A percentile compares a stretch with the other conserved stretches of the same genome.
These are phyloP conservation scores for Drosophila emarginata DNA, from an alignment of 2,888 invertebrate species.

Conservation along the genomic window DNA sequence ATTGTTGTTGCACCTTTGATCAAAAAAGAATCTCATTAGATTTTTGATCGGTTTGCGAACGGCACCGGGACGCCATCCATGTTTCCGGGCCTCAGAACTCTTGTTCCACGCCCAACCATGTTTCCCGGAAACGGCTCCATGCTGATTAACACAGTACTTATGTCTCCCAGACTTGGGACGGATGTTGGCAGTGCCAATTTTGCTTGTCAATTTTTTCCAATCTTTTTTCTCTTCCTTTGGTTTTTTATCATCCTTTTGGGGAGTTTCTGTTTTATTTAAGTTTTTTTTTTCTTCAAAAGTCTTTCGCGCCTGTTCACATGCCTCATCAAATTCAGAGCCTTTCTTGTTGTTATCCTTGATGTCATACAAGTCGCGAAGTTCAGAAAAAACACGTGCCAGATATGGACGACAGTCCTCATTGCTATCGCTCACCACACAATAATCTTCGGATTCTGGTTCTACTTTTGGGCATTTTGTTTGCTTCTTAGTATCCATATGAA, in stretches of 20 bases:
- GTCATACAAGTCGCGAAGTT: conserved; percentile 76
- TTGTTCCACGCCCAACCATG: conserved; percentile 88
- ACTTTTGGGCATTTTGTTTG: conserved; percentile 31
- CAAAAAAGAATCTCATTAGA: conserved; percentile 79
- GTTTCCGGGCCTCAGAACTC: conserved; percentile 52
- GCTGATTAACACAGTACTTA: conserved; percentile 37
- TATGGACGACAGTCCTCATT: conserved; percentile 72
- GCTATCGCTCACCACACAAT: conserved; percentile 46
- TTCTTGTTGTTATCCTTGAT: conserved; percentile 58
- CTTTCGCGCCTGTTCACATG: conserved; percentile 38
- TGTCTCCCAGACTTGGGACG: conserved; percentile 27
- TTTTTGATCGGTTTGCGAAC: conserved; percentile 78
- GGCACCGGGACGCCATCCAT: conserved; percentile 81
- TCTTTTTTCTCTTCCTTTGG: not conserved
- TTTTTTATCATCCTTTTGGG: not conserved
- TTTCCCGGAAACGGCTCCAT: conserved; percentile 83
- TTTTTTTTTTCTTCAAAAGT: not conserved
- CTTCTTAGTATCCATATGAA: conserved; percentile 42
- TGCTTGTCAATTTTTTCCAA: not conserved
- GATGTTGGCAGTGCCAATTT: not conserved
- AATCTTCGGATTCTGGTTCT: conserved; percentile 53
- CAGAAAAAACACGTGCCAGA: conserved; percentile 78
- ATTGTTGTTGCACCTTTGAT: conserved; percentile 69
- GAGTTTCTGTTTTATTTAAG: not conserved
- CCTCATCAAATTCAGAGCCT: conserved; percentile 37